These are phyloP conservation scores for Drosophila baimaii DNA, from an alignment of 1,140 invertebrate genomes.

Conservation along the genomic window DNA sequence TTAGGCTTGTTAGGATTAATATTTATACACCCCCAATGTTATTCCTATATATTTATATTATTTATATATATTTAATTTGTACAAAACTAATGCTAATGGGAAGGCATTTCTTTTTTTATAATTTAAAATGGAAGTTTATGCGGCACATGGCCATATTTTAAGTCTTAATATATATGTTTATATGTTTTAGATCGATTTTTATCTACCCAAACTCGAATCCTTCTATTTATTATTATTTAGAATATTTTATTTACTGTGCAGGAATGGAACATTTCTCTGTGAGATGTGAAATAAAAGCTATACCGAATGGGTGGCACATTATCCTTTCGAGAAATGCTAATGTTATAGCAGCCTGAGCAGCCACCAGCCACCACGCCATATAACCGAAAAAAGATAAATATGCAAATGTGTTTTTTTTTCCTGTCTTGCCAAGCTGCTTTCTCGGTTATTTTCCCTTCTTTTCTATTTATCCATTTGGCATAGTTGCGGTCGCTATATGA, in stretches of 20 bases:
- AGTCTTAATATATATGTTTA: no score
- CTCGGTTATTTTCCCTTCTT: slow-evolving; percentile 16
- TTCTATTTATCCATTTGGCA: slow-evolving; percentile 34
- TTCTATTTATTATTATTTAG: not conserved
- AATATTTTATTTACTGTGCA: not conserved
- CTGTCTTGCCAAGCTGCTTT: slow-evolving; percentile 22
- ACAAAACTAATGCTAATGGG: not conserved
- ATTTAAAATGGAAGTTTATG: no score
- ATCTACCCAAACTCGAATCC: no score
- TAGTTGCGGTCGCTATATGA: slow-evolving; percentile 74
- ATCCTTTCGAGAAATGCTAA: slow-evolving; percentile 77
- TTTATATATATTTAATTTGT: not conserved
- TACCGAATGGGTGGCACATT: slow-evolving; percentile 48
- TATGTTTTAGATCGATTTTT: no score
- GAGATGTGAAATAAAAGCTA: slow-evolving; percentile 1
- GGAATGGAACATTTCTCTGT: slow-evolving; percentile 14
- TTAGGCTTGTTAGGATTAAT: not conserved
- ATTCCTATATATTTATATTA: not conserved
- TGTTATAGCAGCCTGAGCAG: slow-evolving; percentile 51
- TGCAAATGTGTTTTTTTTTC: slow-evolving; percentile 71
- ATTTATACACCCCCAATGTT: not conserved
- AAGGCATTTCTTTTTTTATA: no score
- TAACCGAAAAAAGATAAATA: slow-evolving; percentile 77
- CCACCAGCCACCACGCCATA: slow-evolving; percentile 23
- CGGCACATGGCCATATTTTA: no score